Conservation (phyloP, 2,888 invertebrate genomes). For the Aethes cnicana region DNA sequence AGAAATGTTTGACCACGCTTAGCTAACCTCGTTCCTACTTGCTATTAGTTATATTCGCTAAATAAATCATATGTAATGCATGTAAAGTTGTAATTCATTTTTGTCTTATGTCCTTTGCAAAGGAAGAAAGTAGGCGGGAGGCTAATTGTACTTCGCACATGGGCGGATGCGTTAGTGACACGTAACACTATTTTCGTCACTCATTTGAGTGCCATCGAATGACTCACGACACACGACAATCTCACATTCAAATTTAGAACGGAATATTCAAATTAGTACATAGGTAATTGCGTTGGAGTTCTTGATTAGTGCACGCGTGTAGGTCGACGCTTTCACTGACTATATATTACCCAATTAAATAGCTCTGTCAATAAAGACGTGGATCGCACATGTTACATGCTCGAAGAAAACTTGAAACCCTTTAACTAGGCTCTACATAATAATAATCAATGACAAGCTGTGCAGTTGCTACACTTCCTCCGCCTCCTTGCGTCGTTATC, state of each 20-base stretch:
- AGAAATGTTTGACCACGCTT: no score
- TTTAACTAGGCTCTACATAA: no score
- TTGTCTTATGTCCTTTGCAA: no score
- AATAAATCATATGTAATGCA: no score
- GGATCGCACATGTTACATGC: constrained; percentile 2
- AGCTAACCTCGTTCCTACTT: no score
- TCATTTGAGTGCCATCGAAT: constrained; percentile 44
- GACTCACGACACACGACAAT: constrained; percentile 60
- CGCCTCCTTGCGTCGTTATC: no score
- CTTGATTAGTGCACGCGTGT: constrained; percentile 45
- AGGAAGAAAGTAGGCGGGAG: no score
- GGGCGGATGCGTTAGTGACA: background rate
- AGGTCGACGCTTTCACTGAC: constrained; percentile 61
- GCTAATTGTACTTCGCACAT: no score
- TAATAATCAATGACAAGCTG: no score
- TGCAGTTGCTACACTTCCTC: no score
- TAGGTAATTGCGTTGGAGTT: constrained; percentile 52
- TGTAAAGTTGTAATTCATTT: no score
- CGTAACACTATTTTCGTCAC: constrained; percentile 12
- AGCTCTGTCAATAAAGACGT: constrained; percentile 37
- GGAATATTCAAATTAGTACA: constrained; percentile 64
- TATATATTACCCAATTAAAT: constrained; percentile 50
- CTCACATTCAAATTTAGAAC: constrained; percentile 63
- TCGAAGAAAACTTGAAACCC: constrained; percentile 2
- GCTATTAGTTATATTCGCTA: no score